Base-by-base conservation (phyloP, 1,140 invertebrate species). In the Grapholita molesta region DNA sequence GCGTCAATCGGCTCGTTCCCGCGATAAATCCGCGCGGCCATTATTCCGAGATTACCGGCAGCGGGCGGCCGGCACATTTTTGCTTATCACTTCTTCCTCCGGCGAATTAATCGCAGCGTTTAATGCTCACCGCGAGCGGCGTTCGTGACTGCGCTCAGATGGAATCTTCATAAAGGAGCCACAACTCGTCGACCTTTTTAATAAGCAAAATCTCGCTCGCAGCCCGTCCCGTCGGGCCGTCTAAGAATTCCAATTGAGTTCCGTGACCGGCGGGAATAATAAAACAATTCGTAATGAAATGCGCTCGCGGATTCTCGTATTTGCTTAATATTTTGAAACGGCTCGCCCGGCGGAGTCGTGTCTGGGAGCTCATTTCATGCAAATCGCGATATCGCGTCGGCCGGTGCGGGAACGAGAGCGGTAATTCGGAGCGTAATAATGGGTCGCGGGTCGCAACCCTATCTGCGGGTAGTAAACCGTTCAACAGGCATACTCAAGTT, bases 21-120 rank as follows among this genome's bases (percentile, higher is more conserved):
- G 68, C 76, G 75, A 86, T 86, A 85, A 85, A 86, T 83, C 83
- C 82, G 68, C 68, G 70, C 48, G 67, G 77, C 77, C 82, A 84
- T 85, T 85, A 85, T 84, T 77, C 79, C 66, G 67, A 78, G 84
- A 84, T 86, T 86, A 88, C 81, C 82, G 73, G 68, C 74, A 74
- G 77, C 76, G 78, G 77, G 78, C 79, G 79, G 77, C 71, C 74
- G 69, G 71, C 77, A 82, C 86, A 82, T 84, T 88, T 86, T 86
- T 86, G 80, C 79, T 84, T 79, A 78, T 76, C 70, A 28, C 24
- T 48, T 52, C 52, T 61, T 18, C 53, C 65, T 57, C 66, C 71
- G 77, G 77, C 79, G 71, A 78, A 76, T 81, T 79, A 77, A 79
- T 77, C 68, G 70, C 70, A 33, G 53, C 25, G 23, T 21, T 42